Evolutionary conservation across 2,888 invertebrate genomes (phyloP).

Genomic region (Tricholauxania praeusta): DNA sequence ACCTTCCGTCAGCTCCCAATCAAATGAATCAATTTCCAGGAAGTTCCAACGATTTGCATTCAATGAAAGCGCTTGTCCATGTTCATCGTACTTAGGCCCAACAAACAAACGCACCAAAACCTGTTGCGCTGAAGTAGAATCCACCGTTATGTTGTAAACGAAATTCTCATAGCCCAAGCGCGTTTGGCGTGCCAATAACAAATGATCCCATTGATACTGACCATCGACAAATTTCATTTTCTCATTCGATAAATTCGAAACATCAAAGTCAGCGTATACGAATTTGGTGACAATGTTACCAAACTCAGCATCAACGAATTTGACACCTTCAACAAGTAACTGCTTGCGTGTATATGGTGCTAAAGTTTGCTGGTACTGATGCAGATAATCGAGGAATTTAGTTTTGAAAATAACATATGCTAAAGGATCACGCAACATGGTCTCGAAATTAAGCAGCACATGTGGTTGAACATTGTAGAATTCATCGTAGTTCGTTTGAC

Average conservation of each 20-base stretch:
- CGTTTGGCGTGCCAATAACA: not conserved
- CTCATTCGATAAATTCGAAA: conserved; percentile 57
- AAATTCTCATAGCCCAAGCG: not conserved
- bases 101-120: not conserved
- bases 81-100: too few species aligned
- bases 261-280: conserved; percentile 72
- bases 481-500: conserved; percentile 35
- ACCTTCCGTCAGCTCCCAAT: too few species aligned
- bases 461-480: conserved; percentile 69
- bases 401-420: conserved; percentile 76
- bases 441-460: conserved; percentile 73
- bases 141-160: not conserved
- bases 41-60: too few species aligned
- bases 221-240: conserved; percentile 3
- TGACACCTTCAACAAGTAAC: conserved; percentile 72
- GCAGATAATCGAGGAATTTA: conserved; percentile 72
- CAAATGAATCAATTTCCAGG: too few species aligned
- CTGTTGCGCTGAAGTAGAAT: not conserved
- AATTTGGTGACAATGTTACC: conserved; percentile 76
- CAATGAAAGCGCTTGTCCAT: too few species aligned
- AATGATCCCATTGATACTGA: not conserved
- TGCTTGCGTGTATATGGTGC: conserved; percentile 73
- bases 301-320: conserved; percentile 72
- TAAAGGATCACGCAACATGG: conserved; percentile 76
- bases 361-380: conserved; percentile 71